Evolutionary conservation across 2,888 invertebrate genomes (phyloP).

Genomic region (Halocaridina rubra): DNA sequence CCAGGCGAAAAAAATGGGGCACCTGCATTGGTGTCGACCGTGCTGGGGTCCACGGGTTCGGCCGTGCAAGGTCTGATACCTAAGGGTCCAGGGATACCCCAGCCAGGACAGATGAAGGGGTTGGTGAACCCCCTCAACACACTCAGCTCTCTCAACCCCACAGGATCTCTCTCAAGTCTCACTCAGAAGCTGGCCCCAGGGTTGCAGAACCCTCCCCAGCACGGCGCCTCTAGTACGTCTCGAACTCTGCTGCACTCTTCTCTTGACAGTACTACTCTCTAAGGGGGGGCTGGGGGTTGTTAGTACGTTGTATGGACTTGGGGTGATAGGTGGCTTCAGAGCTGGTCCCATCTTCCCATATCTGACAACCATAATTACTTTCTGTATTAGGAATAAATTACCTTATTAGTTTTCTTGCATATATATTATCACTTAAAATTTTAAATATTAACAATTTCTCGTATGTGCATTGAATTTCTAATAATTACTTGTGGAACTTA

Average conservation of each 20-base stretch:
- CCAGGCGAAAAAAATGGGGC: constrained; percentile 44
- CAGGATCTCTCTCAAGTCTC: constrained; percentile 9
- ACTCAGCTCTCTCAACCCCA: constrained; percentile 44
- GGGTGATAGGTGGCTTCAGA: neutral
- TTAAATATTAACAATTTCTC: too few species aligned
- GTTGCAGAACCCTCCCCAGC: constrained; percentile 41
- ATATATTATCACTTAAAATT: too few species aligned
- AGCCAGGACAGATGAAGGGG: constrained; percentile 32
- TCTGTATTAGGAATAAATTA: neutral
- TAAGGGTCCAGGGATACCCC: constrained; percentile 39
- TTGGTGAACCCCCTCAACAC: constrained; percentile 35
- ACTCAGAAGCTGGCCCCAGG: constrained; percentile 5
- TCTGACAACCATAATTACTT: neutral
- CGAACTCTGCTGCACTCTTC: constrained; percentile 30
- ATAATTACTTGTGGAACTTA: too few species aligned
- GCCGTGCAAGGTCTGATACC: constrained; percentile 31
- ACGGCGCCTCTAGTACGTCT: constrained; percentile 43
- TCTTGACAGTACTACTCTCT: constrained; percentile 21
- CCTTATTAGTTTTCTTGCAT: neutral
- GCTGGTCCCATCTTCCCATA: neutral
- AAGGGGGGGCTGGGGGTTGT: neutral
- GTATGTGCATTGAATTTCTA: too few species aligned
- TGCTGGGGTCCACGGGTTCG: constrained; percentile 41
- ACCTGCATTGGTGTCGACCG: constrained; percentile 45
- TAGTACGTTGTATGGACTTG: neutral